Evolutionary conservation across 2,888 invertebrate genomes (phyloP).

Genomic region (Xestia ashworthii): DNA sequence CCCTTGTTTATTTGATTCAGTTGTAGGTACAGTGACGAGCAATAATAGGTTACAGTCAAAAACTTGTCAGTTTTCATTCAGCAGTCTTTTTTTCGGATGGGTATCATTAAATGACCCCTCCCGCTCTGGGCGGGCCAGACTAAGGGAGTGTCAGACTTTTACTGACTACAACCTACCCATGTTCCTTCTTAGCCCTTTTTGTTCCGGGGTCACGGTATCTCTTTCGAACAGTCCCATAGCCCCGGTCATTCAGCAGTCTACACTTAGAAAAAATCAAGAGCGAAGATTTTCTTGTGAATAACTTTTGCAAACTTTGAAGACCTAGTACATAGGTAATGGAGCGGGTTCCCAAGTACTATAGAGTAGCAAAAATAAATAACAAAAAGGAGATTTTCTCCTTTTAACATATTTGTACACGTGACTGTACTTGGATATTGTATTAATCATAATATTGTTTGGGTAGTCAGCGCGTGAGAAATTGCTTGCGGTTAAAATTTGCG

Average conservation of each 20-base stretch:
- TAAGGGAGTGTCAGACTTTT: too few relatives aligned
- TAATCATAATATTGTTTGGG: not conserved
- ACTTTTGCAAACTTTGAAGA: not conserved
- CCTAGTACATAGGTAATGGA: not conserved
- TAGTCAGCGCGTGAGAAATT: slow-evolving; percentile 14
- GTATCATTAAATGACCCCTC: too few relatives aligned
- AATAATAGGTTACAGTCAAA: not conserved
- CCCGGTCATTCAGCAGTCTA: not conserved
- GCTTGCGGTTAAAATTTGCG: slow-evolving; percentile 22
- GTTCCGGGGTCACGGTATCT: too few relatives aligned
- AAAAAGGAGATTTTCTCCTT: too few relatives aligned
- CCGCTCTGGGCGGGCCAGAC: too few relatives aligned
- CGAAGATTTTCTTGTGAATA: not conserved
- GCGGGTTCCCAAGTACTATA: not conserved
- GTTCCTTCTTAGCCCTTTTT: too few relatives aligned
- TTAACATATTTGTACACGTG: not conserved
- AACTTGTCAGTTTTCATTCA: not conserved
- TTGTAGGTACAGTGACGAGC: slow-evolving; percentile 15
- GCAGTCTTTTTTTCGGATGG: too few relatives aligned
- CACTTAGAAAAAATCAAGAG: not conserved
- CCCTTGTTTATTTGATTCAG: slow-evolving; percentile 44
- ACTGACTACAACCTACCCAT: too few relatives aligned
- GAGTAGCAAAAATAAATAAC: too few relatives aligned
- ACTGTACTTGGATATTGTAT: not conserved
- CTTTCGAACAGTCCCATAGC: too few relatives aligned